Evolutionary conservation across 2,797 vertebrate genomes (phyloP), one percentile per base, ranked within the genome.

Genomic region (Dendrocincla tyrannina): DNA sequence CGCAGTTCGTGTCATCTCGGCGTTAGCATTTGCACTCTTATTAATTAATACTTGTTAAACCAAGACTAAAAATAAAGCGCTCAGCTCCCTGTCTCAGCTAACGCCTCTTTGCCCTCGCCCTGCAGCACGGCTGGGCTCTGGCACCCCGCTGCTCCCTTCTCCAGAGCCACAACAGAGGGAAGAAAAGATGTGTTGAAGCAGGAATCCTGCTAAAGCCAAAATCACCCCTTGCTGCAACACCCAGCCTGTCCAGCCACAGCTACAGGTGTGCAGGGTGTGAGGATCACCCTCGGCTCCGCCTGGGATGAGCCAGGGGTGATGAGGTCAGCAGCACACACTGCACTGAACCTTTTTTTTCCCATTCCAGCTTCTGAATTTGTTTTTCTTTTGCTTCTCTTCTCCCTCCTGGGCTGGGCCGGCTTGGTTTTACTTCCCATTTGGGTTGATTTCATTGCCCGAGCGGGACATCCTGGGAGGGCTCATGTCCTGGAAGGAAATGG

Each of bases 1-100:
- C 2, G 25, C 83, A 94, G 59, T 92, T 95, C 84, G 85, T 94
- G 94, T 91, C 93, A 85, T 53, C 85, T 42, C 44, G 0, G 82
- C 77, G 76, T 91, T 73, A 84, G 89, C 90, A 80, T 91, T 73
- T 88, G 76, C 93, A 67, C 86, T 94, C 63, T 42, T 95, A 89
- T 96, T 96, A 94, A 93, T 96, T 96, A 96, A 91, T 95, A 90
- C 91, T 87, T 92, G 91, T 84, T 93, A 95, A 94, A 90, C 75
- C 62, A 62, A 67, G 78, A 47, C 95, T 93, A 93, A 89, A 92
- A 95, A 95, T 89, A 94, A 82, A 94, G 86, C 5, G 10, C 66
- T 46, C 17, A 2, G 68, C 72, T 90, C 89, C 87, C 53, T 1
- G 13, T 12, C 85, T 70, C 74, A 35, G 70, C 85, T 62, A 33